A percentile compares a stretch with the other conserved stretches of the same genome.
Conservation (phyloP, 2,797 vertebrate species). For the Linurgus olivaceus region DNA sequence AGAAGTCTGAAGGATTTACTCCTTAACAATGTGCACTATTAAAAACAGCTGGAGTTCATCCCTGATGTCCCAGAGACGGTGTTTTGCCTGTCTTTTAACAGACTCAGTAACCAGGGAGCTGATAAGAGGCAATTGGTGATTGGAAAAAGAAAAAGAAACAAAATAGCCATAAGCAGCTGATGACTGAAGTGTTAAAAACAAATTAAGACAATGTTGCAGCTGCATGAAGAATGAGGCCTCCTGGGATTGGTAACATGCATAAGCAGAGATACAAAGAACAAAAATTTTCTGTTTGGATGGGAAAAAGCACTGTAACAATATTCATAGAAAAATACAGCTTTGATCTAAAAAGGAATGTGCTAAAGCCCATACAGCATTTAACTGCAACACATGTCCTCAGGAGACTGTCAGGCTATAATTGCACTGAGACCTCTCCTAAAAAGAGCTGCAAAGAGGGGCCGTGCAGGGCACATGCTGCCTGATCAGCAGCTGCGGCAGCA, state of each 20-base stretch:
- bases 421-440: background rate
- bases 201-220: background rate
- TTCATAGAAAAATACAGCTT: background rate
- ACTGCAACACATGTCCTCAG: background rate
- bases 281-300: background rate
- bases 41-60: background rate
- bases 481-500: background rate
- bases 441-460: background rate
- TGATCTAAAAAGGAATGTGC: background rate
- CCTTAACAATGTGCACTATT: background rate
- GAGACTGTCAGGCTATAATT: background rate
- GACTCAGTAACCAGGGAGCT: background rate
- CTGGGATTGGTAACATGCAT: background rate
- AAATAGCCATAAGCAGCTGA: background rate
- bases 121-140: rapidly evolving
- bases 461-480: background rate
- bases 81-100: background rate
- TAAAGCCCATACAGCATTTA: background rate
- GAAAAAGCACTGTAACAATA: background rate
- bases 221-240: background rate
- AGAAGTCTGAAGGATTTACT: background rate
- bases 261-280: background rate
- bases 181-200: background rate
- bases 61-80: background rate
- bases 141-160: background rate